Conservation (phyloP, 1,140 invertebrate species). For the Aphelinus certus region DNA sequence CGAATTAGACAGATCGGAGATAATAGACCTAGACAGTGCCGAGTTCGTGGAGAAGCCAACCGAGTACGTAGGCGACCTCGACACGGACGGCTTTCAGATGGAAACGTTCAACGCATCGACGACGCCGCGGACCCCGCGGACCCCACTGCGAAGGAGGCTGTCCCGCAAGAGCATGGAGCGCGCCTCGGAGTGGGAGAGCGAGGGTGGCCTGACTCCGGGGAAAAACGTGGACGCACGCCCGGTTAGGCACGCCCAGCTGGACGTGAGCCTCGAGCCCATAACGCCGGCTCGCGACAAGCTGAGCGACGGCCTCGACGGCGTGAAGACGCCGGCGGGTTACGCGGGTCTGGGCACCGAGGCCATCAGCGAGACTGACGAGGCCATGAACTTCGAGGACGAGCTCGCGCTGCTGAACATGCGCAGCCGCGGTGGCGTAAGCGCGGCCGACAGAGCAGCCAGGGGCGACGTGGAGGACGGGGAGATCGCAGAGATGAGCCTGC, state of each 20-base stretch:
- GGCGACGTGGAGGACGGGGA: slow-evolving; percentile 54
- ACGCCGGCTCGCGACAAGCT: slow-evolving; percentile 56
- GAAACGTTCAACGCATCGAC: not conserved
- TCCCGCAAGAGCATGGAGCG: not conserved
- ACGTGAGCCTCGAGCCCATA: slow-evolving; percentile 59
- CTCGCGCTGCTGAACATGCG: slow-evolving; percentile 46
- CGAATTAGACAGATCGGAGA: slow-evolving; percentile 1
- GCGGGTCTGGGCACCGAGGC: slow-evolving; percentile 61
- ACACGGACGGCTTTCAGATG: slow-evolving; percentile 35
- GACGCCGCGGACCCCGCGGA: not conserved
- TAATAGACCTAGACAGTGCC: slow-evolving; percentile 39
- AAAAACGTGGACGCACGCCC: slow-evolving; percentile 17
- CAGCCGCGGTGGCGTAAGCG: not conserved
- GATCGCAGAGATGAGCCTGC: slow-evolving; percentile 35
- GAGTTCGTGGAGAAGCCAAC: slow-evolving; percentile 48
- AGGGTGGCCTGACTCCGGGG: slow-evolving; percentile 60
- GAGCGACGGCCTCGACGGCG: slow-evolving; percentile 57
- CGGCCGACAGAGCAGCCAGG: slow-evolving; percentile 1
- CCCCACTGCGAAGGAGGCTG: not conserved
- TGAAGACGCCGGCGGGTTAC: slow-evolving; percentile 59
- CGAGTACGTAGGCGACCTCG: slow-evolving; percentile 36
- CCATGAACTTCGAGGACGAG: slow-evolving; percentile 62
- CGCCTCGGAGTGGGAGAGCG: slow-evolving; percentile 55
- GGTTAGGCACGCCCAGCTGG: slow-evolving; percentile 18
- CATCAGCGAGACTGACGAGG: slow-evolving; percentile 60